Base-by-base conservation (phyloP, 2,113 vertebrate genomes). In the Polypterus senegalus region DNA sequence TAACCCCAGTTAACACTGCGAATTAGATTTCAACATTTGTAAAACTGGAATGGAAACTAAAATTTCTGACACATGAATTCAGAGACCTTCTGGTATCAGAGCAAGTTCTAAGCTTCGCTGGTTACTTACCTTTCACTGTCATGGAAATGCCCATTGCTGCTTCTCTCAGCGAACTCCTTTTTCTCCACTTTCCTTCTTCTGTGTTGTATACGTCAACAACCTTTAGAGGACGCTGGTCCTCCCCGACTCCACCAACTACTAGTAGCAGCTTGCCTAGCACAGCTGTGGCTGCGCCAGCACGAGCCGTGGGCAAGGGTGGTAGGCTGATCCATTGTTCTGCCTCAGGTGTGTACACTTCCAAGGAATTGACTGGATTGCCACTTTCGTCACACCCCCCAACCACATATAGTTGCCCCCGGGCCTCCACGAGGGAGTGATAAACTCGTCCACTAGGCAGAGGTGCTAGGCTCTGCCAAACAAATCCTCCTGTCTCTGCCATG, bases 161-260 rank as follows among this genome's bases (percentile, higher is more conserved):
- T 68, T 98, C 96, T 0, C 92, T 81, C 48, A 99, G 83, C 0
- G 86, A 72, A 51, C 84, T 93, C 73, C 91, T 90, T 83, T 89
- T 97, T 83, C 88, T 94, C 96, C 96, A 99, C 75, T 83, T 90
- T 58, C 94, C 92, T 60, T 99, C 94, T 0, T 99, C 96, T 3
- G 90, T 83, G 79, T 83, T 86, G 81, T 88, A 99, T 80, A 92
- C 83, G 80, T 98, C 95, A 78, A 98, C 94, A 27, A 84, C 85
- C 81, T 91, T 93, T 66, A 98, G 74, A 1, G 95, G 95, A 69
- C 77, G 83, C 81, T 97, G 96, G 55, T 82, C 76, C n/a, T 75
- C 80, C 11, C 92, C 95, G 1, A 97, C 90, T 0, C 96, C 96
- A 55, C 95, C 96, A 1, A 98, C 81, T 72, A 97, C 92, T 76